Evolutionary conservation across 2,113 vertebrate genomes (phyloP), one percentile per base, ranked within the genome.

Genomic region (Eubucco bourcierii): DNA sequence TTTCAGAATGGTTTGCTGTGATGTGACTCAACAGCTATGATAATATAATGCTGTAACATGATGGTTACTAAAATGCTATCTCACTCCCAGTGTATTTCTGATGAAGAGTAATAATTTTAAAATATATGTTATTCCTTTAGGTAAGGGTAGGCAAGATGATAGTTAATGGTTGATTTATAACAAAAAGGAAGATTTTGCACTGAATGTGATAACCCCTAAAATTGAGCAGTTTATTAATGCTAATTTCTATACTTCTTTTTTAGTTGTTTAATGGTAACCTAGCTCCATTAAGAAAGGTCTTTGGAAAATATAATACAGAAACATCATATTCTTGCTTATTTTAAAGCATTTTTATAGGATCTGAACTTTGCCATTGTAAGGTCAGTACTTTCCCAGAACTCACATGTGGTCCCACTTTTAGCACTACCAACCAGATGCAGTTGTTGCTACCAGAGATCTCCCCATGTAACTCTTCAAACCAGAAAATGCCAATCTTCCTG

Each of bases 341-440:
- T 94, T 76, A 79, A 86, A 76, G 41, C 50, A 21, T 90, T 95
- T 95, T 94, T 92, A 41, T 80, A 75, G 74, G 47, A 34, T 33
- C 56, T 84, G 91, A 97, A 86, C 89, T 90, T 90, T 91, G 90
- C 37, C 94, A 79, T 94, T 93, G 10, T 95, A 61, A 96, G 84
- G 84, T 91, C 92, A 90, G 7, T 77, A 79, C 76, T 97, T 90
- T 77, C 86, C 90, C 90, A 90, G 80, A 93, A 75, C 73, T 96
- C 67, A 2, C 71, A 92, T 70, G 89, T 87, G 74, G 91, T 94
- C 95, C 55, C 92, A 91, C 80, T 95, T 97, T 96, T 94, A 88
- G 41, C 61, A 66, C 13, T 15, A 84, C 29, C 73, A 65, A 84
- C 76, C 74, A 88, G 74, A 71, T n/a, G 65, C 44, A 94, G 52